Conservation (phyloP, 1,140 invertebrate genomes). For the Cyrtorhinus lividipennis region DNA sequence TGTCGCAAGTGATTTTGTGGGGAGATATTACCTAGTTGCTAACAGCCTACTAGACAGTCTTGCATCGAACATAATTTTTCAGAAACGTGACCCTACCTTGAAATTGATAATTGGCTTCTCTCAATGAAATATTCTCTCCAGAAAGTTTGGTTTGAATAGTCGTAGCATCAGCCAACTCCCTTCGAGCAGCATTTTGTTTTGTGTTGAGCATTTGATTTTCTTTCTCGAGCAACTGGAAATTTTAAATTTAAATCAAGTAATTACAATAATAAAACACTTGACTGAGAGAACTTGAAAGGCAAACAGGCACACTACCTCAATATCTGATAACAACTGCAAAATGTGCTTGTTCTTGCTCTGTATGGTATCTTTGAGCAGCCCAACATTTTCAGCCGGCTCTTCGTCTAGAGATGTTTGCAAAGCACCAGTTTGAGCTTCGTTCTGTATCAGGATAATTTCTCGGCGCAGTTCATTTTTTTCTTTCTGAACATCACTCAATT, state of each 20-base stretch:
- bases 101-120: constrained; percentile 15
- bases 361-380: constrained; percentile 37
- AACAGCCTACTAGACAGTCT: too few relatives aligned
- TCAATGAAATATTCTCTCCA: constrained; percentile 36
- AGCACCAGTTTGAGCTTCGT: constrained; percentile 20
- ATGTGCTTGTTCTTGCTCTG: constrained; percentile 51
- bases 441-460: constrained; percentile 28
- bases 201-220: constrained; percentile 45
- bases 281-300: too few relatives aligned
- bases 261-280: too few relatives aligned
- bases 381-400: constrained; percentile 29
- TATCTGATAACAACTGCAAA: constrained; percentile 43
- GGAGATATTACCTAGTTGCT: too few relatives aligned
- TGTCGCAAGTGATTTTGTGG: too few relatives aligned
- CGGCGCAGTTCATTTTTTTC: constrained; percentile 33
- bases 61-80: too few relatives aligned
- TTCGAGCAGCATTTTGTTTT: constrained; percentile 39
- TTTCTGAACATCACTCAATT: constrained; percentile 36
- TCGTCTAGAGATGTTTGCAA: constrained; percentile 18
- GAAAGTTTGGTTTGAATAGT: constrained; percentile 42
- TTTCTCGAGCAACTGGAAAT: constrained; percentile 41
- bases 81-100: too few relatives aligned
- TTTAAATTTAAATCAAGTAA: constrained; percentile 14
- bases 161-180: constrained; percentile 48
- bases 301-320: too few relatives aligned